Evolutionary conservation across 1,140 invertebrate species (phyloP).

Genomic region (Trypoxylus dichotomus): DNA sequence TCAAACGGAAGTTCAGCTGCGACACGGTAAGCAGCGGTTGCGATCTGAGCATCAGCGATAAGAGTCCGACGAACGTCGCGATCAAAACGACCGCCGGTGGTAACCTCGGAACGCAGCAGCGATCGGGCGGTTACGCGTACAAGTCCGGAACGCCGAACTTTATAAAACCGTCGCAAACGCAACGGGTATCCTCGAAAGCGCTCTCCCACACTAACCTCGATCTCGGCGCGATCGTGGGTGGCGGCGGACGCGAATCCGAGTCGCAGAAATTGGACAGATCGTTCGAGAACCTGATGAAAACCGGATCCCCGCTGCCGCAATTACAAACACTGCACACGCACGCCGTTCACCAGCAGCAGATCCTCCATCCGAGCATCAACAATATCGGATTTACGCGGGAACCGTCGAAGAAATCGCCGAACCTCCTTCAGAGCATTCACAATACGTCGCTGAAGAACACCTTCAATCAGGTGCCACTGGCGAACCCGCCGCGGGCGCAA

Average conservation of each 20-base stretch:
- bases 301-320: slow-evolving; percentile 34
- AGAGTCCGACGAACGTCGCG: slow-evolving; percentile 39
- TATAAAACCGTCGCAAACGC: background rate
- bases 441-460: slow-evolving; percentile 31
- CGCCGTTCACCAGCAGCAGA: background rate
- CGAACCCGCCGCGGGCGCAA: slow-evolving; percentile 38
- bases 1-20: slow-evolving; percentile 47
- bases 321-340: background rate
- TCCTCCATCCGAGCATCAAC: slow-evolving; percentile 50
- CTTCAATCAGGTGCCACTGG: slow-evolving; percentile 40
- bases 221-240: too few relatives aligned
- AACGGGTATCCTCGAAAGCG: background rate
- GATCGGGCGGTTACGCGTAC: slow-evolving; percentile 27
- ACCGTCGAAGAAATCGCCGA: slow-evolving; percentile 43
- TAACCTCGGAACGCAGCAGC: slow-evolving; percentile 34
- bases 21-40: slow-evolving; percentile 32
- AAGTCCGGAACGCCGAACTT: background rate
- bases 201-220: too few relatives aligned
- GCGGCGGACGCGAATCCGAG: slow-evolving; percentile 30
- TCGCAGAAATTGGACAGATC: slow-evolving; percentile 47
- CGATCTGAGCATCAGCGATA: slow-evolving; percentile 29
- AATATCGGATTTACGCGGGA: slow-evolving; percentile 47
- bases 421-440: slow-evolving; percentile 39
- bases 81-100: slow-evolving; percentile 29
- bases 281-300: slow-evolving; percentile 42